A percentile compares a stretch with the other conserved stretches of the same genome.
Evolutionary conservation across 2,113 vertebrate species (phyloP).

Genomic region (Syrmaticus mikado): DNA sequence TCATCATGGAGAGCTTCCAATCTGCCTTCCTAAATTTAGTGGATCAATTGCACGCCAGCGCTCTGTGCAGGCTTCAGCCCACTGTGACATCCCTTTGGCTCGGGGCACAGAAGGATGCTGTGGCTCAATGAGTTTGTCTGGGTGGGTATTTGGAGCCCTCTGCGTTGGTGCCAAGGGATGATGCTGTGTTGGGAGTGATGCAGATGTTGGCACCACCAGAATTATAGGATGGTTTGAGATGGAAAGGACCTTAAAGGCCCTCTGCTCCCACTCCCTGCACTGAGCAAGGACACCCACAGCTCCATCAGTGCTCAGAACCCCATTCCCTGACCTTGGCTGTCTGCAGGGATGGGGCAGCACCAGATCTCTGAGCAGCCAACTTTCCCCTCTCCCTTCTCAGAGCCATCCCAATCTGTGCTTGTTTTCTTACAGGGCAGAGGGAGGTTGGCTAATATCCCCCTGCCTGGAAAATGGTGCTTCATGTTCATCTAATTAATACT

Average conservation of each 20-base stretch:
- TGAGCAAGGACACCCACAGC: too few relatives aligned
- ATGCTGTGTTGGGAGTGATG: background rate
- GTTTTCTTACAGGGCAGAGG: background rate
- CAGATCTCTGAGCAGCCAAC: background rate
- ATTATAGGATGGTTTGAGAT: too few relatives aligned
- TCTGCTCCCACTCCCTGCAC: too few relatives aligned
- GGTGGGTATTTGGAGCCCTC: background rate
- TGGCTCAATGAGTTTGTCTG: background rate
- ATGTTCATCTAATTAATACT: conserved; percentile 44
- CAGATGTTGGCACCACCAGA: background rate
- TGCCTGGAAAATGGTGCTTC: conserved; percentile 43
- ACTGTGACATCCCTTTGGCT: background rate
- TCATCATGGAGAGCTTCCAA: background rate
- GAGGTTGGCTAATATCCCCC: background rate
- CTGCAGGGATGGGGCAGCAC: too few relatives aligned
- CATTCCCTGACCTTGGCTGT: too few relatives aligned
- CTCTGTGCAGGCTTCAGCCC: background rate
- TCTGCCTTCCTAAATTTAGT: conserved; percentile 15
- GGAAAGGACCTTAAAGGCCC: too few relatives aligned
- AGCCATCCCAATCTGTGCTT: background rate
- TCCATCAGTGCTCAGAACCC: too few relatives aligned
- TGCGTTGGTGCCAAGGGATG: background rate
- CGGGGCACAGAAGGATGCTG: accelerated
- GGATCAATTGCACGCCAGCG: accelerated
- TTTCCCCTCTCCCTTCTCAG: conserved; percentile 29